phyloP scores from a whole-genome alignment of 2,113 vertebrate species.

The Clarias batrachus region DNA sequence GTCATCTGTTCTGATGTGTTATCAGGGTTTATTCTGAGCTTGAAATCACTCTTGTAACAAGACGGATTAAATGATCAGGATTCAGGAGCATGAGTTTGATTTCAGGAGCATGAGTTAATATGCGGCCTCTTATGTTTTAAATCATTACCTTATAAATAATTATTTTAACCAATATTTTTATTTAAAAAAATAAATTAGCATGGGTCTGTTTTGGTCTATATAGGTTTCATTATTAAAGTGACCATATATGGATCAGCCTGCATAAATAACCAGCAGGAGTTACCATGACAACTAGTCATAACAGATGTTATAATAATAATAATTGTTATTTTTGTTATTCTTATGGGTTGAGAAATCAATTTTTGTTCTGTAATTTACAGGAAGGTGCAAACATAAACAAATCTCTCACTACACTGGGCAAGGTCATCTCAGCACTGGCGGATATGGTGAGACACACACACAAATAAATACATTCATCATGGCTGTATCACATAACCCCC shows the following conservation, averaged over 20 bases:
- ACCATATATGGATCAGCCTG: background rate
- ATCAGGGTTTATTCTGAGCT: background rate
- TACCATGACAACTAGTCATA: background rate
- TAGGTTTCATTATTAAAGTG: background rate
- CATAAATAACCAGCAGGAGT: background rate
- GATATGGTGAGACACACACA: slow-evolving; percentile 78
- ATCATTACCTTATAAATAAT: background rate
- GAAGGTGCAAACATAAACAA: slow-evolving; percentile 86
- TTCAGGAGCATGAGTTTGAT: background rate
- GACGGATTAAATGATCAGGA: background rate
- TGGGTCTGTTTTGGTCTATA: background rate
- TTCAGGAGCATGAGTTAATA: background rate
- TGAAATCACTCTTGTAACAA: background rate
- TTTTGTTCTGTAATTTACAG: slow-evolving; percentile 27
- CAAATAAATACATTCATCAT: background rate
- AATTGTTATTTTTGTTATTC: background rate
- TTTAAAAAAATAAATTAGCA: background rate
- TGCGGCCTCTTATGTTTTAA: background rate
- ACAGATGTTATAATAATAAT: background rate
- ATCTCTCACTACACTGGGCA: slow-evolving; percentile 89
- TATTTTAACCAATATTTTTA: too few relatives aligned
- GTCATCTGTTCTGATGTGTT: background rate
- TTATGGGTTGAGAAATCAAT: background rate
- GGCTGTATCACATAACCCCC: background rate
- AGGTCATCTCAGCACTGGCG: slow-evolving; percentile 91